Percentiles rank a stretch among this genome's conserved stretches.
These are phyloP conservation scores for Arizona elegans DNA, from an alignment of 2,113 vertebrate genomes.

Conservation along the genomic window DNA sequence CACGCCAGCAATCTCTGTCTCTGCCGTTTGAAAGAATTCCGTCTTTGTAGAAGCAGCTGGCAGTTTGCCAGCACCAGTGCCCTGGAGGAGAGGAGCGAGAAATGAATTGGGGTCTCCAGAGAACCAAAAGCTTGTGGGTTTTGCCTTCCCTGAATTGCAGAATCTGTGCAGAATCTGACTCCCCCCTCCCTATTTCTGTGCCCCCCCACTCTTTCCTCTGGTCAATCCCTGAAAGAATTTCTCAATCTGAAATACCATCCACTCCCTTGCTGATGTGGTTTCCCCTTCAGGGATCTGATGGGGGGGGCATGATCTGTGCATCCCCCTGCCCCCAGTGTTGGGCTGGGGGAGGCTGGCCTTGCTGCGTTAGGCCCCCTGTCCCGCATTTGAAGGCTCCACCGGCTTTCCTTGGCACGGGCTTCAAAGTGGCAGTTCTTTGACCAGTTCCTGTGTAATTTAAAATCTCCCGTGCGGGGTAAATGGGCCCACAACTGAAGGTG, in stretches of 20 bases:
- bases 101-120: not conserved
- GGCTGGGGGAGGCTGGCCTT: not conserved
- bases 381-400: not conserved
- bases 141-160: not conserved
- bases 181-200: not conserved
- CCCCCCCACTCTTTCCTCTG: not conserved
- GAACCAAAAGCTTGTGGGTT: not conserved
- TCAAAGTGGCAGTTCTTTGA: not conserved
- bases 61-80: not conserved
- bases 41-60: not conserved
- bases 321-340: too few relatives aligned
- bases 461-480: not conserved
- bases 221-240: too few relatives aligned
- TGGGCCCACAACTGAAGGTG: not conserved
- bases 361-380: not conserved
- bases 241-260: not conserved
- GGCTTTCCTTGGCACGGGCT: not conserved
- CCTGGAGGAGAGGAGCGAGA: not conserved
- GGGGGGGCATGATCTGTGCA: not conserved
- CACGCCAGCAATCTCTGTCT: not conserved
- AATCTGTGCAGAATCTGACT: not conserved
- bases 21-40: not conserved
- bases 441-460: not conserved
- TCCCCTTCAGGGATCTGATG: not conserved
- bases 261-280: not conserved